Base-by-base conservation (phyloP, 2,888 invertebrate species). In the Ichneumon xanthorius region DNA sequence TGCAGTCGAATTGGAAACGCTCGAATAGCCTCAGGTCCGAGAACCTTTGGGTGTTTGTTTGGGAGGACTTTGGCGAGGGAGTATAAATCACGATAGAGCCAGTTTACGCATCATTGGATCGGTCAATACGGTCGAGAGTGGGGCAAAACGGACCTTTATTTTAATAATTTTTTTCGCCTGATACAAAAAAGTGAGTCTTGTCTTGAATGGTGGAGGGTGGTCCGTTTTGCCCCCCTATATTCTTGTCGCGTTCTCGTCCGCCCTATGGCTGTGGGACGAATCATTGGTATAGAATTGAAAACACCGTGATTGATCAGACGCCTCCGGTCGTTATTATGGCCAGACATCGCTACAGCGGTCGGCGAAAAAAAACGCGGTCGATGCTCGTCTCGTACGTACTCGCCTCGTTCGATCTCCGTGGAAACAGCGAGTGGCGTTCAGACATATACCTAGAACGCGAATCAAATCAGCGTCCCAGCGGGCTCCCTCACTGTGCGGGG, bases 381-480 rank as follows among this genome's bases (percentile, higher is more conserved):
- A 80, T 76, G 26, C 45, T 78, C 78, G 68, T 22, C 26, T 22
- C 53, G 58, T 65, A n/a, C 4, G 65, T 67, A 30, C 55, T n/a
- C n/a, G 55, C n/a, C 40, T 83, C 83, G 53, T 63, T 16, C 45
- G 22, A 53, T 55, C 73, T 61, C 73, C 68, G 75, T 76, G 71
- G 70, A 79, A 82, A 82, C 40, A 71, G 75, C 71, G 22, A 26
- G 67, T 76, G 65, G 76, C 67, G 71, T 58, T 85, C 85, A 72
- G 85, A 79, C 75, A 55, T 37, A 72, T 81, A 76, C 67, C 14
- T 45, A 14, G 48, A 22, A 61, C 53, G 73, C 73, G 50, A 70
- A 75, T 78, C 71, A 53, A 75, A 67, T 55, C 55, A 78, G 53
- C 68, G 58, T 22, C 40, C 67, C 73, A 68, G 65, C 30, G 76